Conservation (phyloP, 2,888 invertebrate genomes). For the Drosophila pullipes region DNA sequence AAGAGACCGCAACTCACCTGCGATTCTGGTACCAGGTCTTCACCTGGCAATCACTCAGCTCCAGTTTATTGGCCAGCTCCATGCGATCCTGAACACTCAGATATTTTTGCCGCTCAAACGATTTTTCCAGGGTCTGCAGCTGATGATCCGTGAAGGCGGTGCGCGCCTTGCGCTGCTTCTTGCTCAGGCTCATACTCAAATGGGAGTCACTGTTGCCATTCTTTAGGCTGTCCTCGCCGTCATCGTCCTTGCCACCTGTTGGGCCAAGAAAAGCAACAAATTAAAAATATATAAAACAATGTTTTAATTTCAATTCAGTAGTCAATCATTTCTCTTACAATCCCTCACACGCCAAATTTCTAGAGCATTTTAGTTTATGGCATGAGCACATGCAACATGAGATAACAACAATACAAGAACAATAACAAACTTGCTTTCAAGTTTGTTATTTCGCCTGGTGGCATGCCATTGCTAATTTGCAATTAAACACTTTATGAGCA, state of each 20-base stretch:
- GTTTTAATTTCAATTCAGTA: not conserved
- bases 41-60: slow-evolving; percentile 99
- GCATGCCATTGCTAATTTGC: slow-evolving; percentile 76
- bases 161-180: slow-evolving; percentile 98
- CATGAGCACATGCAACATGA: slow-evolving; percentile 67
- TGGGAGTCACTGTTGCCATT: slow-evolving; percentile 76
- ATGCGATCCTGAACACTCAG: slow-evolving; percentile 98
- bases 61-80: slow-evolving; percentile 98
- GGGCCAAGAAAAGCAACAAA: not conserved
- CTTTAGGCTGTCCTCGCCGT: slow-evolving; percentile 86
- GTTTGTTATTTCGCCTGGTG: slow-evolving; percentile 30
- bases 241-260: slow-evolving; percentile 94
- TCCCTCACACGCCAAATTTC: slow-evolving; percentile 17
- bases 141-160: slow-evolving; percentile 99
- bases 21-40: slow-evolving; percentile 99
- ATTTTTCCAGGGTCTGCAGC: slow-evolving; percentile 97
- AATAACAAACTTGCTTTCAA: slow-evolving; percentile 39
- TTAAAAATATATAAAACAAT: not conserved
- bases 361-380: slow-evolving; percentile 55
- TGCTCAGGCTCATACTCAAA: slow-evolving; percentile 87
- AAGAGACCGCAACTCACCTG: slow-evolving; percentile 89
- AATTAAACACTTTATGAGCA: slow-evolving; percentile 81
- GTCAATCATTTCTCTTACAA: not conserved
- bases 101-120: slow-evolving; percentile 98
- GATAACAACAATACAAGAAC: slow-evolving; percentile 31